These are phyloP conservation scores for Ormyrus labotus DNA, from an alignment of 2,888 invertebrate species.

Conservation along the genomic window DNA sequence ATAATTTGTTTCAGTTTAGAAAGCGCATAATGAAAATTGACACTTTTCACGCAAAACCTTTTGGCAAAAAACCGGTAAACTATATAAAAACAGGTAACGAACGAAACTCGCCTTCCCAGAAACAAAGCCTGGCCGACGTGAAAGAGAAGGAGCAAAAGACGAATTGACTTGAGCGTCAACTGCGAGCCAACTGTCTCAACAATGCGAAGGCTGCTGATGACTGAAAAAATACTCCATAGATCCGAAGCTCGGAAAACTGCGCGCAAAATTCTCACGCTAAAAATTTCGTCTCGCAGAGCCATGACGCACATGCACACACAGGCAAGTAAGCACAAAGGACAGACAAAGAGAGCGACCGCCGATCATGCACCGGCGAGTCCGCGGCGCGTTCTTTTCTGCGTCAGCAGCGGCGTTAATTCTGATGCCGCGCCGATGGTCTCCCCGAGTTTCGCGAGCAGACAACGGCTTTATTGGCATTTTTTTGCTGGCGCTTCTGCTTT, in stretches of 20 bases:
- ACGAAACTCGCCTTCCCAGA: not conserved
- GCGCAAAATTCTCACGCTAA: constrained; percentile 22
- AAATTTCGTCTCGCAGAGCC: not conserved
- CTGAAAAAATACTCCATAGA: too few species aligned
- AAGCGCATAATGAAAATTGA: too few species aligned
- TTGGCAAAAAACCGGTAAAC: too few species aligned
- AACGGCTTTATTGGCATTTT: constrained; percentile 20
- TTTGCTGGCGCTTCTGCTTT: not conserved
- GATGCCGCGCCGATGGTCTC: too few species aligned
- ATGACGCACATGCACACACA: not conserved
- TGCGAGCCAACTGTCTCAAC: constrained; percentile 20
- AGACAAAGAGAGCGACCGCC: too few species aligned
- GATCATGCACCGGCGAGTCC: not conserved
- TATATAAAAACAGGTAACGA: too few species aligned
- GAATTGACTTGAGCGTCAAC: constrained; percentile 41
- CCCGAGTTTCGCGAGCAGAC: too few species aligned
- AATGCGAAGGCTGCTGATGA: not conserved
- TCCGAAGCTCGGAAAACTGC: not conserved
- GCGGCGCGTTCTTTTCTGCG: not conserved
- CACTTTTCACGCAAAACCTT: too few species aligned
- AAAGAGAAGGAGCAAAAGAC: constrained; percentile 30
- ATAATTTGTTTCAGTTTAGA: too few species aligned
- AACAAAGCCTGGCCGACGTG: constrained; percentile 3
- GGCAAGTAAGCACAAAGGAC: too few species aligned
- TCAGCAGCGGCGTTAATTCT: too few species aligned